Conservation (phyloP, 2,888 invertebrate genomes). For the Lysandra bellargus region DNA sequence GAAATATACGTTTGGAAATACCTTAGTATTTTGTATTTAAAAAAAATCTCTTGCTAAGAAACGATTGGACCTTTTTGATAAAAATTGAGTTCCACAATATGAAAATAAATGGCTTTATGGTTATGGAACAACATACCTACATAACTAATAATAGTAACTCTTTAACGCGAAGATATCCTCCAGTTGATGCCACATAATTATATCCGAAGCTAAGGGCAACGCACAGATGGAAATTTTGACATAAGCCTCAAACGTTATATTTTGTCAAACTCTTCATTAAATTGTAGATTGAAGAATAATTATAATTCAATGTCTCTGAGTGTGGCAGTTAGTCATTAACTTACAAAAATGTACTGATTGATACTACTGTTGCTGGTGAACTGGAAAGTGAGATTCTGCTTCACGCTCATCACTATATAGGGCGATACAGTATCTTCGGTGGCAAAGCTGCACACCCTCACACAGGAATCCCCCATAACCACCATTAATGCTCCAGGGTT, state of each 20-base stretch:
- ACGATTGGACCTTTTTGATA: neutral
- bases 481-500: constrained; percentile 59
- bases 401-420: constrained; percentile 54
- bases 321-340: constrained; percentile 35
- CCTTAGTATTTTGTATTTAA: neutral
- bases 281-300: too few species aligned
- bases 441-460: constrained; percentile 56
- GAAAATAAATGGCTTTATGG: too few species aligned
- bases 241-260: too few species aligned
- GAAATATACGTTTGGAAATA: neutral
- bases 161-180: too few species aligned
- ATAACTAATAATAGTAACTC: too few species aligned
- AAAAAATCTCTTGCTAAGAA: neutral
- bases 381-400: constrained; percentile 54
- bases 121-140: too few species aligned
- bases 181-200: too few species aligned
- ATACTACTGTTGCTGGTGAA: constrained; percentile 69
- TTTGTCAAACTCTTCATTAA: too few species aligned
- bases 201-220: too few species aligned
- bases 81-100: too few species aligned
- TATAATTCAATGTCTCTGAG: too few species aligned
- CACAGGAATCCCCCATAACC: constrained; percentile 52
- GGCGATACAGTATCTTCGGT: constrained; percentile 43
- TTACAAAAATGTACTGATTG: constrained; percentile 64
- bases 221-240: too few species aligned